phyloP scores from a whole-genome alignment of 2,888 invertebrate species.

The Drosophila greeni region DNA sequence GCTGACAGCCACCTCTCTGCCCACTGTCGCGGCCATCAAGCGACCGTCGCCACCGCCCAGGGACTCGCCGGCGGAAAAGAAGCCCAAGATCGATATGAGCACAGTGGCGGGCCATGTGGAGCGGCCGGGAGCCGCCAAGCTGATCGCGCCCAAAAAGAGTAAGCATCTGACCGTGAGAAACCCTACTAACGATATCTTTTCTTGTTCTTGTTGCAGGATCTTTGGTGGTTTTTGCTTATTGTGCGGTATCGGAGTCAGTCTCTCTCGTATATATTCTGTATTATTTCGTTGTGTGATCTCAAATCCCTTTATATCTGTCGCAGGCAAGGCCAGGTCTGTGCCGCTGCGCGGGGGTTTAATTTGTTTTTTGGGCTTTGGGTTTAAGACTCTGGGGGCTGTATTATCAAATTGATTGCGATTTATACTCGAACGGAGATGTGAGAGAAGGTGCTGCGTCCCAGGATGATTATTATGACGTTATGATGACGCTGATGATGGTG shows the following conservation, averaged over 20 bases:
- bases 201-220: conserved; percentile 11
- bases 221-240: conserved; percentile 43
- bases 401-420: conserved; percentile 1
- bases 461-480: conserved; percentile 3
- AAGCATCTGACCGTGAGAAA: conserved; percentile 81
- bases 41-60: conserved; percentile 71
- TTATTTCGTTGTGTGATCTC: conserved; percentile 31
- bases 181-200: conserved; percentile 14
- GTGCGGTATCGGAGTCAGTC: conserved; percentile 13
- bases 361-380: conserved; percentile 31
- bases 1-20: conserved; percentile 44
- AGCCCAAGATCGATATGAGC: conserved; percentile 83
- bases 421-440: neutral
- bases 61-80: conserved; percentile 85
- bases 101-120: conserved; percentile 80
- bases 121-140: conserved; percentile 89
- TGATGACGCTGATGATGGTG: neutral
- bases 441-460: neutral
- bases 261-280: conserved; percentile 22
- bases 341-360: conserved; percentile 17
- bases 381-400: neutral
- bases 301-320: conserved; percentile 16
- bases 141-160: conserved; percentile 94
- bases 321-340: conserved; percentile 22
- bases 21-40: conserved; percentile 57